A percentile compares a stretch with the other conserved stretches of the same genome.
Conservation (phyloP, 2,113 vertebrate genomes). For the Myotis yumanensis region DNA sequence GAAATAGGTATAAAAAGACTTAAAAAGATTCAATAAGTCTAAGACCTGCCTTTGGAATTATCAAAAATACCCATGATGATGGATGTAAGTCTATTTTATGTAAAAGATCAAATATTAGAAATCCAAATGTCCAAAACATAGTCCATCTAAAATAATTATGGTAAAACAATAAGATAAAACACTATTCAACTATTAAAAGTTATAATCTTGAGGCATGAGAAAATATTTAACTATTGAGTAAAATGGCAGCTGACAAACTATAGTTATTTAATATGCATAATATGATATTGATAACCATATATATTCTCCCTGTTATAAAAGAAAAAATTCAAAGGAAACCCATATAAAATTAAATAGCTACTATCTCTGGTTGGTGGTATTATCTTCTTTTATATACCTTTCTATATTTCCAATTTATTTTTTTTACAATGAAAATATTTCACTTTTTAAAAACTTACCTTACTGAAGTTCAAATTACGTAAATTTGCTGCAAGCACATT, state of each 20-base stretch:
- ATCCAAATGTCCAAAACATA: neutral
- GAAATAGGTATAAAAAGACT: constrained; percentile 25
- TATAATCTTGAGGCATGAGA: constrained; percentile 25
- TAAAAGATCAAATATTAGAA: constrained; percentile 32
- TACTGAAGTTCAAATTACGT: neutral
- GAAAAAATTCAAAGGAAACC: constrained; percentile 1
- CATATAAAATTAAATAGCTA: neutral
- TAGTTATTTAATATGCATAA: constrained; percentile 26
- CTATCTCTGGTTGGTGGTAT: neutral
- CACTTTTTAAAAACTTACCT: constrained; percentile 23
- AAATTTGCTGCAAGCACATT: neutral
- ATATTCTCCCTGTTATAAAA: neutral
- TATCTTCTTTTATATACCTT: constrained; percentile 16
- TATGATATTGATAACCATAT: neutral
- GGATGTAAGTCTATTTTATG: neutral
- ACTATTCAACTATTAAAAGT: neutral
- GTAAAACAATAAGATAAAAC: constrained; percentile 21
- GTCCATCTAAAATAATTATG: constrained; percentile 22
- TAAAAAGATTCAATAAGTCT: constrained; percentile 2
- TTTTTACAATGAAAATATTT: neutral
- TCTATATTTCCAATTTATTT: neutral
- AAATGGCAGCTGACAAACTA: constrained; percentile 15
- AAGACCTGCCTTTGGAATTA: neutral
- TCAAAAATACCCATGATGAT: neutral
- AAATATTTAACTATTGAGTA: constrained; percentile 30